These are phyloP conservation scores for Peromyscus melanophrys DNA, from an alignment of 2,797 vertebrate species.

Conservation along the genomic window DNA sequence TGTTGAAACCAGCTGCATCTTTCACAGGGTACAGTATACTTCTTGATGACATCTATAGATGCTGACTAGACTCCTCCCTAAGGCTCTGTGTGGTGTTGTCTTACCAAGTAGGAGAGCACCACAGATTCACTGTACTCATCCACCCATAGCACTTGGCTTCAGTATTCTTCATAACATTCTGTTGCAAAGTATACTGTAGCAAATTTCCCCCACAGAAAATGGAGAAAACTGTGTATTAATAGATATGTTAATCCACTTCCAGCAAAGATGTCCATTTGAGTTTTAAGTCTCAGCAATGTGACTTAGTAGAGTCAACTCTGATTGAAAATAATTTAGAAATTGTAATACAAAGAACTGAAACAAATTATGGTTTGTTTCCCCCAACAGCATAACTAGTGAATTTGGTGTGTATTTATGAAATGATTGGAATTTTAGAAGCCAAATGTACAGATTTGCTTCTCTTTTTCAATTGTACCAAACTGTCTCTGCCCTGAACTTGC, in stretches of 20 bases:
- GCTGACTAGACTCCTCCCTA: neutral
- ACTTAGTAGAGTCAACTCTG: neutral
- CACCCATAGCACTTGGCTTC: neutral
- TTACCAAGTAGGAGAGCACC: neutral
- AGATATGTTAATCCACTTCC: neutral
- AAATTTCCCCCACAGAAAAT: neutral
- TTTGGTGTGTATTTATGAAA: neutral
- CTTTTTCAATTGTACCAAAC: neutral
- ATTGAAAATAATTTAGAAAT: neutral
- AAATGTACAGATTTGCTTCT: neutral
- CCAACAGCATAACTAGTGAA: neutral
- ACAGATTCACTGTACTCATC: accelerated
- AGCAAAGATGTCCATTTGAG: neutral
- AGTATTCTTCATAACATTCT: neutral
- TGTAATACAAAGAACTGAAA: neutral
- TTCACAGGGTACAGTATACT: neutral
- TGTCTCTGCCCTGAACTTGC: neutral
- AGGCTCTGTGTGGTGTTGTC: neutral
- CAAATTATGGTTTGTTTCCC: neutral
- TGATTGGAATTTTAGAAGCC: neutral
- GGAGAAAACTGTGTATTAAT: neutral
- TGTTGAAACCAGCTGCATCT: neutral
- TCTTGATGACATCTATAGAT: neutral
- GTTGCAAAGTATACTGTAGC: too few species aligned
- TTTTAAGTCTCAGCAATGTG: slow-evolving; percentile 12